These are phyloP conservation scores for Otis tarda DNA, from an alignment of 2,113 vertebrate genomes.

Conservation along the genomic window DNA sequence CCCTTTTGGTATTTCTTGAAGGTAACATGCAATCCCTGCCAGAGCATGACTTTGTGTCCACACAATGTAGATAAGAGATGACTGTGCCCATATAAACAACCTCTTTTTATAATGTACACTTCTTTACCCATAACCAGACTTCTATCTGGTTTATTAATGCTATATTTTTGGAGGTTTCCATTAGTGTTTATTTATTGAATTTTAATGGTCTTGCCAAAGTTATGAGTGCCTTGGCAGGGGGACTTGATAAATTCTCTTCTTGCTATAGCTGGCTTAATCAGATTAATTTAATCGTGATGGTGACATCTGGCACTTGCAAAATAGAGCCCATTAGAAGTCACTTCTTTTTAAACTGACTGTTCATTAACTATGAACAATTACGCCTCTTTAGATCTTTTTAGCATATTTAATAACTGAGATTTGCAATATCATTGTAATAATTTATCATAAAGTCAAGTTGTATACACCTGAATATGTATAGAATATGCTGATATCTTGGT, in stretches of 20 bases:
- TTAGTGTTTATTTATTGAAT: not conserved
- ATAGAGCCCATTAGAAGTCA: not conserved
- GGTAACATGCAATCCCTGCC: not conserved
- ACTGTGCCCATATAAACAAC: not conserved
- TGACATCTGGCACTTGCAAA: slow-evolving; percentile 39
- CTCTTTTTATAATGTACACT: not conserved
- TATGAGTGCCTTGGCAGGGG: not conserved
- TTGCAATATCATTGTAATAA: slow-evolving; percentile 34
- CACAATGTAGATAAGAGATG: not conserved
- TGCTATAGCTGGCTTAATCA: not conserved
- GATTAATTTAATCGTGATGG: not conserved
- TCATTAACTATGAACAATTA: slow-evolving; percentile 27
- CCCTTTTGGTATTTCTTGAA: not conserved
- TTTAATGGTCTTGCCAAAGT: not conserved
- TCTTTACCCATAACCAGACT: not conserved
- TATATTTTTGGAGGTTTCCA: not conserved
- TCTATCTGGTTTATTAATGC: not conserved
- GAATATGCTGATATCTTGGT: not conserved
- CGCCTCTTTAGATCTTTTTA: slow-evolving; percentile 6
- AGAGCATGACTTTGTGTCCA: not conserved
- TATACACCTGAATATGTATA: not conserved
- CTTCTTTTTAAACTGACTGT: not conserved
- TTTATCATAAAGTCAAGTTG: slow-evolving; percentile 31
- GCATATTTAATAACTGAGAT: slow-evolving; percentile 29
- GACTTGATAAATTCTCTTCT: not conserved